Percentiles rank a stretch among this genome's conserved stretches.
These are phyloP conservation scores for Aleiodes leptofemur DNA, from an alignment of 2,888 invertebrate genomes.

Conservation along the genomic window DNA sequence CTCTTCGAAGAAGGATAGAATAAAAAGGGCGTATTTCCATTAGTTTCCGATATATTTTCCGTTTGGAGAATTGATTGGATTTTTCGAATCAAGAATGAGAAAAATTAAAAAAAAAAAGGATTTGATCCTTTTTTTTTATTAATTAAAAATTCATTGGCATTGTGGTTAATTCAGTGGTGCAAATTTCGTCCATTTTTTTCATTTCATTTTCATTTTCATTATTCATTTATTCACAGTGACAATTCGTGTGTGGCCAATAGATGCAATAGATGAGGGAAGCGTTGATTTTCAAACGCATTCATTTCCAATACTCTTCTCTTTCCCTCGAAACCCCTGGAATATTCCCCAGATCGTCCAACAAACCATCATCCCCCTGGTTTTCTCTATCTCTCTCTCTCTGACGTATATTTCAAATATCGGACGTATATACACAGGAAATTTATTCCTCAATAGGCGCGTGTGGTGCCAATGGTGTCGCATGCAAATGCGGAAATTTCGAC, in stretches of 20 bases:
- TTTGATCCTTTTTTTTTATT: neutral
- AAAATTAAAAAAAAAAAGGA: too few relatives aligned
- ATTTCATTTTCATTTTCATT: neutral
- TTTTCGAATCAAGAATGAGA: too few relatives aligned
- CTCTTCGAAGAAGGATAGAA: too few relatives aligned
- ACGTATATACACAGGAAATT: conserved; percentile 49
- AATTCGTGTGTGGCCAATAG: neutral
- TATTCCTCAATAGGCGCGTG: conserved; percentile 44
- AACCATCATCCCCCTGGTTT: conserved; percentile 11
- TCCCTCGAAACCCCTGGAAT: conserved; percentile 10
- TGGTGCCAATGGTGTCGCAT: conserved; percentile 34
- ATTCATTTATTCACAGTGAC: conserved; percentile 30
- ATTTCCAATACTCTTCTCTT: conserved; percentile 1
- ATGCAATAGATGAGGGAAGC: conserved; percentile 11
- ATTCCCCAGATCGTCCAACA: conserved; percentile 39
- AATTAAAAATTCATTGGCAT: neutral
- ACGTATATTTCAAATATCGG: conserved; percentile 44
- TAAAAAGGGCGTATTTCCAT: too few relatives aligned
- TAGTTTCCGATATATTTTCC: too few relatives aligned
- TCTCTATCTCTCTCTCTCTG: neutral
- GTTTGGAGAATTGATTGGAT: too few relatives aligned
- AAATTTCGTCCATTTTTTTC: neutral
- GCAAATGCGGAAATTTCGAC: conserved; percentile 45
- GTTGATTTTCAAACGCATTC: conserved; percentile 28
- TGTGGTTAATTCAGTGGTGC: conserved; percentile 18